phyloP scores from a whole-genome alignment of 2,113 vertebrate genomes.

The Paedocypris sp. region DNA sequence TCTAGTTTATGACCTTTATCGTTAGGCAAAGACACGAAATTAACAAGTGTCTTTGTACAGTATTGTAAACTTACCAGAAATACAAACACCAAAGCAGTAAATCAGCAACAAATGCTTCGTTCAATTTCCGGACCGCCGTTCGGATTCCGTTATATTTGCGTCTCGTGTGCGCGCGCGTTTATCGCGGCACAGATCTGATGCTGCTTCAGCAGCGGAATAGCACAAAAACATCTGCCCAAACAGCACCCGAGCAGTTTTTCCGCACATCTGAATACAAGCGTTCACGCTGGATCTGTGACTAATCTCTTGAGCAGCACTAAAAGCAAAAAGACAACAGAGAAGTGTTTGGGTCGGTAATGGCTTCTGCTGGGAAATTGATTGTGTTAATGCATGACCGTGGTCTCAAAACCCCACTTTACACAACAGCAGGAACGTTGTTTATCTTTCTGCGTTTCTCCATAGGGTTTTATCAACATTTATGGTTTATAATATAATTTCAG shows the following conservation, averaged over 20 bases:
- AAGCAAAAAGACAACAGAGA: constrained; percentile 15
- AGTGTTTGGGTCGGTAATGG: constrained; percentile 8
- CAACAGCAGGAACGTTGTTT: background rate
- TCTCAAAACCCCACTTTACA: constrained; percentile 6
- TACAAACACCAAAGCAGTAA: too few species aligned
- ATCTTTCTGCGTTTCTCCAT: background rate
- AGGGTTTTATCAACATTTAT: too few species aligned
- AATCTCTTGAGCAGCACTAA: constrained; percentile 15
- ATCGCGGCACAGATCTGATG: background rate
- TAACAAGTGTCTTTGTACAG: too few species aligned
- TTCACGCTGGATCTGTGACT: background rate
- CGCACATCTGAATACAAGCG: background rate
- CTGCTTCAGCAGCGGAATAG: background rate
- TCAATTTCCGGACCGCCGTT: constrained; percentile 48
- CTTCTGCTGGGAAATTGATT: constrained; percentile 22
- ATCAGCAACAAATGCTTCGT: too few species aligned
- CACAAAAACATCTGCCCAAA: background rate
- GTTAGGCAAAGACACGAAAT: too few species aligned
- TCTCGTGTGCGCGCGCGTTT: background rate
- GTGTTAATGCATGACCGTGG: constrained; percentile 14
- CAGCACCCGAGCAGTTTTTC: background rate
- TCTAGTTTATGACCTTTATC: too few species aligned
- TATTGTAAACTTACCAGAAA: too few species aligned
- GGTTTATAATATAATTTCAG: too few species aligned
- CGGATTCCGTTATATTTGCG: constrained; percentile 12